Evolutionary conservation across 2,797 vertebrate genomes (phyloP).

Genomic region (Malurus splendens): DNA sequence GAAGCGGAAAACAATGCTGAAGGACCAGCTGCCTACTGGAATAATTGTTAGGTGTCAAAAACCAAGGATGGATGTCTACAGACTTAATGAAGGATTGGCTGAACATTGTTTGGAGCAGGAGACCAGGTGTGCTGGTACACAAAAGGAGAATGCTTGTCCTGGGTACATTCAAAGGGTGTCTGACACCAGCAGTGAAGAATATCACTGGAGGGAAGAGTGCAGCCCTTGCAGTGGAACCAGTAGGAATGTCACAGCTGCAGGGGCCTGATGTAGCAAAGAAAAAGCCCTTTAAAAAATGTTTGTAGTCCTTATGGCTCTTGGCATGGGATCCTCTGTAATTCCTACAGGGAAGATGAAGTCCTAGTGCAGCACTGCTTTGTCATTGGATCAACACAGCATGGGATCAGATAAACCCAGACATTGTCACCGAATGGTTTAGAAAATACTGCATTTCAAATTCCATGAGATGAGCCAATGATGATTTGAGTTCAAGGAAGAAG

Average conservation of each 20-base stretch:
- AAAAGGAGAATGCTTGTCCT: background rate
- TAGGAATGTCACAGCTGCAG: background rate
- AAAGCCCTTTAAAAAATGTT: background rate
- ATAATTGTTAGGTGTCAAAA: slow-evolving; percentile 63
- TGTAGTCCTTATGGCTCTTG: background rate
- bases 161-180: background rate
- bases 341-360: background rate
- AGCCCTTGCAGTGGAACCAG: background rate
- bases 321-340: background rate
- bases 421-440: background rate
- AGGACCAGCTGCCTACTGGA: slow-evolving; percentile 60
- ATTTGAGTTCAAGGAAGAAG: background rate
- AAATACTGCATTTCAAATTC: background rate
- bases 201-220: background rate
- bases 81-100: slow-evolving; percentile 53
- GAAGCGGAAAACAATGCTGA: slow-evolving; percentile 63
- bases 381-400: background rate
- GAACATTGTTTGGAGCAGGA: background rate
- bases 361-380: background rate
- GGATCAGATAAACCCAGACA: background rate
- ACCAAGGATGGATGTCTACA: slow-evolving; percentile 51
- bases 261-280: background rate
- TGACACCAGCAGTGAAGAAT: background rate
- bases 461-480: background rate
- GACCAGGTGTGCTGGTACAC: slow-evolving; percentile 11